Evolutionary conservation across 2,888 invertebrate genomes (phyloP).

Genomic region (Rugalucina vietnamica): DNA sequence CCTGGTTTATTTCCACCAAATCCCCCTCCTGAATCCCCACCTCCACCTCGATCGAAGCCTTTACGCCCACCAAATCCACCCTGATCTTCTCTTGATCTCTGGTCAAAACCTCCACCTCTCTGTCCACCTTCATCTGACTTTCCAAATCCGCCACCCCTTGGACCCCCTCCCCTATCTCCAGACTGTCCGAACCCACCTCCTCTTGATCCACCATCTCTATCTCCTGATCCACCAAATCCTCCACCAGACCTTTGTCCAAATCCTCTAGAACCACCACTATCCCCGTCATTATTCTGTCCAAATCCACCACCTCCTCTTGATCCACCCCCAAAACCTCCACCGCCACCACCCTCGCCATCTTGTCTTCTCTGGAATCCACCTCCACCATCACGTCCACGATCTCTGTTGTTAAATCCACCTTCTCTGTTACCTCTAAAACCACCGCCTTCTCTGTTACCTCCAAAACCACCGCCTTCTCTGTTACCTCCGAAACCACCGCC

Average conservation of each 20-base stretch:
- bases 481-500: slow-evolving; percentile 11
- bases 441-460: slow-evolving; percentile 21
- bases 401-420: not conserved
- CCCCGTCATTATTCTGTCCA: slow-evolving; percentile 43
- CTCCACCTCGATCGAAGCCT: slow-evolving; percentile 14
- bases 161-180: slow-evolving; percentile 20
- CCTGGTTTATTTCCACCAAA: slow-evolving; percentile 29
- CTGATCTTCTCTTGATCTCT: slow-evolving; percentile 15
- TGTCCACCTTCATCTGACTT: not conserved
- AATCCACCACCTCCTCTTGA: slow-evolving; percentile 50
- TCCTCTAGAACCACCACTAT: slow-evolving; percentile 6
- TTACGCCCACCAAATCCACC: slow-evolving; percentile 50
- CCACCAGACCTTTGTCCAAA: slow-evolving; percentile 7
- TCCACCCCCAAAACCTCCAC: slow-evolving; percentile 18
- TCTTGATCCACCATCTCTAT: slow-evolving; percentile 38
- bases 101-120: slow-evolving; percentile 43
- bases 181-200: slow-evolving; percentile 43
- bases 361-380: slow-evolving; percentile 3
- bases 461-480: slow-evolving; percentile 5
- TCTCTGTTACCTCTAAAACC: slow-evolving; percentile 5
- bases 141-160: slow-evolving; percentile 26
- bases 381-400: slow-evolving; percentile 3
- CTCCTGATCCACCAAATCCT: slow-evolving; percentile 35
- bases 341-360: slow-evolving; percentile 1
- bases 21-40: slow-evolving; percentile 22